Evolutionary conservation across 2,113 vertebrate species (phyloP), one percentile per base, ranked within the genome.

Genomic region (Thomomys bottae): DNA sequence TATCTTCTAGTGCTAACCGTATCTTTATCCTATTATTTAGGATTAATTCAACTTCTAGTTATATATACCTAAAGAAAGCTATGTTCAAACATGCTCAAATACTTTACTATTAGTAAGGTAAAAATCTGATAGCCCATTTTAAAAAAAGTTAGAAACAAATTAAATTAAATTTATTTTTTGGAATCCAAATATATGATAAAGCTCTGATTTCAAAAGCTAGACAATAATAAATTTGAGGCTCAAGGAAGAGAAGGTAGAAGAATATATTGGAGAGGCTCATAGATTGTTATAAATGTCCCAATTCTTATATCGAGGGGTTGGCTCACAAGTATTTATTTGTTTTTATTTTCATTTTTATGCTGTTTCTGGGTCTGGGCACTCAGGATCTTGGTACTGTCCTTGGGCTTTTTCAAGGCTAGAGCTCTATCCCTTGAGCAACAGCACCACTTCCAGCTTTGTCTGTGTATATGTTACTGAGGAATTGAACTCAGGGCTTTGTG

Each of bases 321-420:
- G 18, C 64, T 95, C 30, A 72, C 36, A 80, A 30, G 45, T 89
- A 67, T 94, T 88, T 87, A 24, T 87, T n/a, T n/a, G n/a, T n/a
- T n/a, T n/a, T n/a, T n/a, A n/a, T n/a, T n/a, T n/a, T n/a, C n/a
- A n/a, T n/a, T n/a, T n/a, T n/a, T n/a, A n/a, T n/a, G n/a, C n/a
- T n/a, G n/a, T n/a, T n/a, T n/a, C n/a, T n/a, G n/a, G n/a, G n/a
- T n/a, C n/a, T n/a, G n/a, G n/a, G n/a, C n/a, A n/a, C n/a, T n/a
- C n/a, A n/a, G n/a, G n/a, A n/a, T n/a, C n/a, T n/a, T n/a, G n/a
- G n/a, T n/a, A n/a, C n/a, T n/a, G n/a, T n/a, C n/a, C n/a, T n/a
- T n/a, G n/a, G n/a, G n/a, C n/a, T n/a, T n/a, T n/a, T n/a, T n/a
- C n/a, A n/a, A n/a, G n/a, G n/a, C n/a, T n/a, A n/a, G n/a, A n/a